These are phyloP conservation scores for Heliornis fulica DNA, from an alignment of 2,113 vertebrate genomes.

Conservation along the genomic window DNA sequence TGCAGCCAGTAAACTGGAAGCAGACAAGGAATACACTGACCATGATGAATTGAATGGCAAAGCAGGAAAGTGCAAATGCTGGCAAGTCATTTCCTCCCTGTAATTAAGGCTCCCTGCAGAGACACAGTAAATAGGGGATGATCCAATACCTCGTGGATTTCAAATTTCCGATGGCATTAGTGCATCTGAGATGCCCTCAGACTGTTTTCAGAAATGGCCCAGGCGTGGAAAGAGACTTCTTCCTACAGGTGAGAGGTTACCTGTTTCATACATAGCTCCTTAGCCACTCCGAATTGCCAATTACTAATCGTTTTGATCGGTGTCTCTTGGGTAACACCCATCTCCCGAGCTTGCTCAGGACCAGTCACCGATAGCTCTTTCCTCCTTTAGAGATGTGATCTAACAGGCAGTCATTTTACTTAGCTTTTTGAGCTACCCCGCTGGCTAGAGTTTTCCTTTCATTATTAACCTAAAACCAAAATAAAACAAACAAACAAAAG, in stretches of 20 bases:
- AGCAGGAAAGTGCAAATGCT: conserved; percentile 46
- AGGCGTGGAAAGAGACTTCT: not conserved
- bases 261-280: not conserved
- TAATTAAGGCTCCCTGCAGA: conserved; percentile 60
- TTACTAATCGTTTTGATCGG: not conserved
- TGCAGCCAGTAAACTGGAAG: not conserved
- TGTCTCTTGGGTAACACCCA: not conserved
- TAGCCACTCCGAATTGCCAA: not conserved
- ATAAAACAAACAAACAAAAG: not conserved
- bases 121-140: conserved; percentile 32
- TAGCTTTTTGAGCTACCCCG: not conserved
- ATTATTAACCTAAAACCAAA: not conserved
- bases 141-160: conserved; percentile 45
- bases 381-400: not conserved
- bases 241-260: not conserved
- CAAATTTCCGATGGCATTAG: conserved; percentile 57
- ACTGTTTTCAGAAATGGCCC: not conserved
- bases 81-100: conserved; percentile 53
- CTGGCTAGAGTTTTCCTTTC: not conserved
- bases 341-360: not conserved
- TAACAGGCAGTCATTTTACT: not conserved
- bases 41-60: conserved; percentile 15
- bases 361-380: not conserved
- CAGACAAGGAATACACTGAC: not conserved
- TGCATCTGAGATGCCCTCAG: conserved; percentile 5